Conservation (phyloP, 2,797 vertebrate genomes). For the Oryzias dopingdopingensis region DNA sequence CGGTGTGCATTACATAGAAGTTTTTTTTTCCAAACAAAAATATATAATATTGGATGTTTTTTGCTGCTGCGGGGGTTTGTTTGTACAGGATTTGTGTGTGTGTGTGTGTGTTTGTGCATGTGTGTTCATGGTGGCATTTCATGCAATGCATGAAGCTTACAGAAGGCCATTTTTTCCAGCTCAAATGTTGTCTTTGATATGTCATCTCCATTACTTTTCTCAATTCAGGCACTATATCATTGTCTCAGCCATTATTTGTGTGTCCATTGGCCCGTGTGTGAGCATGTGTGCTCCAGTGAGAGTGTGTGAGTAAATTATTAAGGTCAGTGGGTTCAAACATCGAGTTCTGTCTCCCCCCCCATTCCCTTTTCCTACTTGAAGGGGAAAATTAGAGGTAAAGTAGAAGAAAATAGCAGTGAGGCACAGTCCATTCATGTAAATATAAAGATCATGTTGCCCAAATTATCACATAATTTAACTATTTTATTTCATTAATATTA, state of each 20-base stretch:
- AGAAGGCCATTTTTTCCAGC: constrained; percentile 15
- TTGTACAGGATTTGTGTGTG: neutral
- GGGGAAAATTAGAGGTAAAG: constrained; percentile 44
- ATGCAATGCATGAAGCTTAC: constrained; percentile 22
- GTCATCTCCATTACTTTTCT: constrained; percentile 56
- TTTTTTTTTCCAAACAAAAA: neutral
- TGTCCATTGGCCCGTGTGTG: neutral
- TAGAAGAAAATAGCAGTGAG: constrained; percentile 29
- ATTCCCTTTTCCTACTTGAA: constrained; percentile 32
- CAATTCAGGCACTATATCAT: constrained; percentile 53
- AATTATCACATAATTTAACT: too few relatives aligned
- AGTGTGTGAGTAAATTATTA: constrained; percentile 34
- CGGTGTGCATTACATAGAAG: constrained; percentile 18
- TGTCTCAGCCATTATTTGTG: constrained; percentile 49
- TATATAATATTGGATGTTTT: too few relatives aligned
- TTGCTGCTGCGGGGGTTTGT: neutral
- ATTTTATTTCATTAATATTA: too few relatives aligned
- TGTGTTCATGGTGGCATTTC: constrained; percentile 28
- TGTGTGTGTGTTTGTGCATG: neutral
- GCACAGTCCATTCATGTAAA: constrained; percentile 22
- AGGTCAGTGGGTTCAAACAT: constrained; percentile 58
- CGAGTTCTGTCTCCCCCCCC: constrained; percentile 33
- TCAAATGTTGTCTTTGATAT: constrained; percentile 44
- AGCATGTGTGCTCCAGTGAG: constrained; percentile 9
- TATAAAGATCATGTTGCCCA: neutral